Evolutionary conservation across 2,888 invertebrate genomes (phyloP), one percentile per base, ranked within the genome.

Genomic region (Gymnosoma rotundatum): DNA sequence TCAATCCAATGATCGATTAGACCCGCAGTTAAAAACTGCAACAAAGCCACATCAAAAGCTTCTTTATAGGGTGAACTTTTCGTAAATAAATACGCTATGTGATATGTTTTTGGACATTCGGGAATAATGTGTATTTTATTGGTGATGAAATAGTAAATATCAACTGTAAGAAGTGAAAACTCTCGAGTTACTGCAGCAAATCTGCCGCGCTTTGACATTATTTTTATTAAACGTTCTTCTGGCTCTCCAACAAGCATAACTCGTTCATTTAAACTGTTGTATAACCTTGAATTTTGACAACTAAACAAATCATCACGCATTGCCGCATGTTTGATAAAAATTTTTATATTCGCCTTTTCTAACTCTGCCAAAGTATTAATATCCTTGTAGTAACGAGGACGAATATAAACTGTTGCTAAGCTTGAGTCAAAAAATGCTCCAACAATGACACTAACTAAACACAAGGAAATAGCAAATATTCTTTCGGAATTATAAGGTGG

Each of bases 351-450:
- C 0, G 90, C 87, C 0, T 89, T 87, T n/a, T 91, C 91, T 58
- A 93, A 83, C 50, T 93, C 91, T 9, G 89, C 83, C 48, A 93
- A 81, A 0, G 91, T 92, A 54, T 91, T 91, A 10, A 91, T 90
- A 86, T 93, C 92, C 0, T 89, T 89, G 67, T 92, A 93, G 86
- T 91, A 92, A 5, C 91, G 85, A 0, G 93, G 92, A 6, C 89
- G 89, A 58, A 92, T 92, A 70, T 92, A 91, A 0, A 91, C 91
- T 0, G 92, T 93, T 5, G 93, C 92, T 66, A 93, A 87, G 42
- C 91, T 91, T 7, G 93, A 92, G 85, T 93, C 93, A 60, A 93
- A 90, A 14, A 92, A 73, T 0, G 92, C 91, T 2, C 92, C 92
- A 73, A 92, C 90, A 42, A 92, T 92, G 10, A 93, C 91, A 82